phyloP scores from a whole-genome alignment of 2,888 invertebrate genomes.

The Abrostola tripartita region DNA sequence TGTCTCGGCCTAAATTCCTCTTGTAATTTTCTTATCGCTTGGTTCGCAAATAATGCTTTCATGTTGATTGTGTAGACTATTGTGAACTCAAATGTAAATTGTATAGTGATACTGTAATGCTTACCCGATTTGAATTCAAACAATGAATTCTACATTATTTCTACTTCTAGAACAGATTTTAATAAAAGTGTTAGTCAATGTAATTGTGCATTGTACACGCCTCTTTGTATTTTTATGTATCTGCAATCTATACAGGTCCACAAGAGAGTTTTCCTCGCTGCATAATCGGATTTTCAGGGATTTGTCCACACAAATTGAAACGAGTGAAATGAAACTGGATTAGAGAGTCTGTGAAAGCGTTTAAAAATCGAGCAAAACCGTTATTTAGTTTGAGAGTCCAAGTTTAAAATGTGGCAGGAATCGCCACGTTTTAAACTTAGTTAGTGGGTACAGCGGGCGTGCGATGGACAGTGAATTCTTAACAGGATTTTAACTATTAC shows the following conservation, averaged over 20 bases:
- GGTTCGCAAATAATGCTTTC: conserved; percentile 58
- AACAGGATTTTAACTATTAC: no score
- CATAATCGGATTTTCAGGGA: conserved; percentile 40
- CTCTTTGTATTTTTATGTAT: conserved; percentile 18
- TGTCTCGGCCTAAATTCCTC: conserved; percentile 54
- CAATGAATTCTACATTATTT: conserved; percentile 5
- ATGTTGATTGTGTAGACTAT: conserved; percentile 35
- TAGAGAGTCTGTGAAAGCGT: conserved; percentile 29
- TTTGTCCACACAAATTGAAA: conserved; percentile 39
- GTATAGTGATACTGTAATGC: conserved; percentile 11
- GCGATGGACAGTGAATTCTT: no score
- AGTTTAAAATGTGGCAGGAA: conserved; percentile 9
- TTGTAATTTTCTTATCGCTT: conserved; percentile 63
- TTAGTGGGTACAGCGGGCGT: background rate
- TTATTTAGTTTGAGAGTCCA: conserved; percentile 30
- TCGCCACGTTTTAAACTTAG: background rate
- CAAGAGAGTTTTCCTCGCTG: conserved; percentile 14
- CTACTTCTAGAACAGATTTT: conserved; percentile 1
- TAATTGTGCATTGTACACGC: conserved; percentile 9
- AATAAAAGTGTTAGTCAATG: conserved; percentile 4
- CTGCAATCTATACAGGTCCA: conserved; percentile 17
- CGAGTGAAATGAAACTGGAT: conserved; percentile 39
- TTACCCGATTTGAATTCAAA: background rate
- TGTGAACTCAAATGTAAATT: conserved; percentile 24
- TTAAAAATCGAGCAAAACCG: conserved; percentile 35